These are phyloP conservation scores for Athalia circularis DNA, from an alignment of 2,888 invertebrate species.

Conservation along the genomic window DNA sequence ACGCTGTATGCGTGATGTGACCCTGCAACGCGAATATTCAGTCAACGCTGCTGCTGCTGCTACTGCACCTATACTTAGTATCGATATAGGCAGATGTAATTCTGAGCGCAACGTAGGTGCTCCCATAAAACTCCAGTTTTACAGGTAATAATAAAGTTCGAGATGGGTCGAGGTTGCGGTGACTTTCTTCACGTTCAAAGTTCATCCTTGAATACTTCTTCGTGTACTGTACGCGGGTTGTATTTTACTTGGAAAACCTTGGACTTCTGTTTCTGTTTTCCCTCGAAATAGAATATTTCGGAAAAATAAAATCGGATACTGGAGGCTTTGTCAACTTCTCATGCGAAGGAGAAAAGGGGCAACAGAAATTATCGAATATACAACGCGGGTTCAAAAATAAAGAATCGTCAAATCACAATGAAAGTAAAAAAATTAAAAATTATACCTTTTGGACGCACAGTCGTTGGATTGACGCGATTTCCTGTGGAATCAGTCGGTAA, in stretches of 20 bases:
- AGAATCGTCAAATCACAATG: slow-evolving; percentile 37
- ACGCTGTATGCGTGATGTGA: neutral
- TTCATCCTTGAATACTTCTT: neutral
- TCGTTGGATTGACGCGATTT: slow-evolving; percentile 82
- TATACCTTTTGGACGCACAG: slow-evolving; percentile 84
- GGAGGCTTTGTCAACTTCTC: no score
- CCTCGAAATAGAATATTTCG: no score
- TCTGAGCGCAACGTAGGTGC: neutral
- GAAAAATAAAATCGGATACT: no score
- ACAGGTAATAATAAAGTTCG: slow-evolving; percentile 16
- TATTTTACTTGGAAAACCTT: neutral
- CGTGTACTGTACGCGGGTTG: neutral
- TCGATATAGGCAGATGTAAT: neutral
- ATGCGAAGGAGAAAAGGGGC: neutral
- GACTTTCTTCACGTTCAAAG: neutral
- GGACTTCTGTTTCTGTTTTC: no score
- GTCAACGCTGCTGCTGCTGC: neutral
- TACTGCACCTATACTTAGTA: no score
- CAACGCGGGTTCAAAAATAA: slow-evolving; percentile 11
- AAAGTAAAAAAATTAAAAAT: slow-evolving; percentile 53
- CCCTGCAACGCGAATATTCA: neutral
- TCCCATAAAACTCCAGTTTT: slow-evolving; percentile 22
- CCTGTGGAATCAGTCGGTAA: slow-evolving; percentile 87
- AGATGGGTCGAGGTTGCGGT: neutral
- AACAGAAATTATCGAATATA: neutral